A percentile compares a stretch with the other conserved stretches of the same genome.
phyloP scores from a whole-genome alignment of 2,797 vertebrate species.

The Botia almorhae region DNA sequence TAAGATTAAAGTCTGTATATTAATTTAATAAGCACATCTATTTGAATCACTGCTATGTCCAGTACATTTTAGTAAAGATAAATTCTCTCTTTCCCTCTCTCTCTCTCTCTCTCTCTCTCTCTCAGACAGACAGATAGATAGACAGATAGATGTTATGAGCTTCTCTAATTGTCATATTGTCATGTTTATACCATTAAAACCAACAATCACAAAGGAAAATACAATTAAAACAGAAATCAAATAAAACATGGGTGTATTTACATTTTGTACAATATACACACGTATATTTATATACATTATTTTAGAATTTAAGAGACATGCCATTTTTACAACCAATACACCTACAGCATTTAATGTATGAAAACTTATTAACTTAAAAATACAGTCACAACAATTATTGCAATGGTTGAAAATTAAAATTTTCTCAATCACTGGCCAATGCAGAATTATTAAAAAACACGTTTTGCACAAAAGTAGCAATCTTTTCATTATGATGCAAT shows the following conservation, averaged over 20 bases:
- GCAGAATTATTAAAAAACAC: background rate
- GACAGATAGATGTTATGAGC: no score
- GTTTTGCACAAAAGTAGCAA: background rate
- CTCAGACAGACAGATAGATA: no score
- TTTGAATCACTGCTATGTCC: background rate
- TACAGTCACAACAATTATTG: constrained; percentile 24
- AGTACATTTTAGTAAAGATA: no score
- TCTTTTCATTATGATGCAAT: background rate
- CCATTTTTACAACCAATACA: constrained; percentile 25
- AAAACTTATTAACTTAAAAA: background rate
- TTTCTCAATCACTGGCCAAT: constrained; percentile 4
- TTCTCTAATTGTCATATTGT: no score
- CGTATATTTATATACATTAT: constrained; percentile 7
- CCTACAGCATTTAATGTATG: background rate
- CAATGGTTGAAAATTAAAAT: background rate
- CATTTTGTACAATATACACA: constrained; percentile 37
- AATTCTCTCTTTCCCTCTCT: no score
- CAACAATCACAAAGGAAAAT: background rate
- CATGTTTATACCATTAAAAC: no score
- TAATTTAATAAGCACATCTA: background rate
- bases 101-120: no score
- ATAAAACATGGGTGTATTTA: constrained; percentile 19
- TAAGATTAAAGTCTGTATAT: no score
- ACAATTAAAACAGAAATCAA: background rate
- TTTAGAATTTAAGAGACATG: constrained; percentile 17